Percentiles rank a stretch among this genome's conserved stretches.
Conservation (phyloP, 2,113 vertebrate species). For the Dicentrarchus labrax region DNA sequence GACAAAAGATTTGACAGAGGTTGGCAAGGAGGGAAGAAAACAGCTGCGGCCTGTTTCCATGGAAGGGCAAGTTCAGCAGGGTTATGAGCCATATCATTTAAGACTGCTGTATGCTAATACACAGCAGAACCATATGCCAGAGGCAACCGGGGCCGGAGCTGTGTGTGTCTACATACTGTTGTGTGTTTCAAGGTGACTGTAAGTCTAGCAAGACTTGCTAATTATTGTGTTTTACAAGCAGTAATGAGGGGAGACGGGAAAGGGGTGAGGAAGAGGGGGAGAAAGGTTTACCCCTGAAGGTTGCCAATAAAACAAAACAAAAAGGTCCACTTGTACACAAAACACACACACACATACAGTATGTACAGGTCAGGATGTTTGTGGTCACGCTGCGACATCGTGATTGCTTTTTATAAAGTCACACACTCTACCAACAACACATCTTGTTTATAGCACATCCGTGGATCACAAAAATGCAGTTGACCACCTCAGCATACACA, state of each 20-base stretch:
- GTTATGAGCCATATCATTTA: constrained; percentile 63
- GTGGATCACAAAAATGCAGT: constrained; percentile 2
- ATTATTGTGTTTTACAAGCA: constrained; percentile 64
- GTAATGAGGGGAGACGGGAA: constrained; percentile 53
- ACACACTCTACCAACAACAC: not conserved
- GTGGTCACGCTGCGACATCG: not conserved
- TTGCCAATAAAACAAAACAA: constrained; percentile 55
- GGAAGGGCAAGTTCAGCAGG: constrained; percentile 9
- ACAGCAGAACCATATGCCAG: constrained; percentile 56
- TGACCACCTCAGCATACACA: not conserved
- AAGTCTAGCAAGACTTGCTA: constrained; percentile 36
- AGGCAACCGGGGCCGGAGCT: constrained; percentile 15
- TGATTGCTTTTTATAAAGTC: constrained; percentile 26
- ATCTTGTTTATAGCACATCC: constrained; percentile 5
- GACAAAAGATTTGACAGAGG: constrained; percentile 32
- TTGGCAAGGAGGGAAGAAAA: constrained; percentile 32
- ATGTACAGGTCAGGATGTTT: not conserved
- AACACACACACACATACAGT: not conserved
- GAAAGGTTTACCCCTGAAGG: constrained; percentile 75
- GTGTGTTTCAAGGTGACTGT: constrained; percentile 40
- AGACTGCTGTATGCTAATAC: constrained; percentile 51
- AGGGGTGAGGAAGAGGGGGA: constrained; percentile 21
- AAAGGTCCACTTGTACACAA: constrained; percentile 15
- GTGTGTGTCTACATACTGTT: not conserved
- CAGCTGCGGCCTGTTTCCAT: constrained; percentile 58